phyloP scores from a whole-genome alignment of 2,888 invertebrate species.

The Euplexia lucipara region DNA sequence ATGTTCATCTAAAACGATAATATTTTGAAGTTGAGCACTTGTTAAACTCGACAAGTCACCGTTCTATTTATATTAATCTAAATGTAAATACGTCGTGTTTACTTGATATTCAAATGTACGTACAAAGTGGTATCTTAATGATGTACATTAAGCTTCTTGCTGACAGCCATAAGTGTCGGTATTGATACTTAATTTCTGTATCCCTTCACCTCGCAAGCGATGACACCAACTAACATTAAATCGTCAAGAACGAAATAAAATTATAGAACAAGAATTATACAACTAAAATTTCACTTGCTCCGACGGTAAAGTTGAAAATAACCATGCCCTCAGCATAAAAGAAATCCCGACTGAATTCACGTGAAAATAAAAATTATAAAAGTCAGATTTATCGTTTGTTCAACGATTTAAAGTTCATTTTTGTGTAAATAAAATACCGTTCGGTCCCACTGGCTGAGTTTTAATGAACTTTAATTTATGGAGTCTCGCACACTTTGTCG shows the following conservation, averaged over 20 bases:
- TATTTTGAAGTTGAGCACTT: conserved; percentile 24
- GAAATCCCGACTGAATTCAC: conserved; percentile 75
- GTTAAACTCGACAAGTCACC: conserved; percentile 47
- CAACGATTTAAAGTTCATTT: conserved; percentile 76
- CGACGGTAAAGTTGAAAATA: conserved; percentile 77
- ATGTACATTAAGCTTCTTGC: conserved; percentile 68
- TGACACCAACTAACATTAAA: conserved; percentile 62
- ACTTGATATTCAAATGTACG: conserved; percentile 47
- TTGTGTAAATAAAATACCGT: conserved; percentile 73
- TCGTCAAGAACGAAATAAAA: conserved; percentile 65
- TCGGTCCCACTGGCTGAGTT: conserved; percentile 75
- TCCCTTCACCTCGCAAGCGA: conserved; percentile 61
- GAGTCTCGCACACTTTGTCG: conserved; percentile 81
- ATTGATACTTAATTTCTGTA: conserved; percentile 69
- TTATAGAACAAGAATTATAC: conserved; percentile 51
- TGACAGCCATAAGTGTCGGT: conserved; percentile 70
- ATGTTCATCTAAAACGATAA: conserved; percentile 35
- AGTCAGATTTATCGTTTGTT: conserved; percentile 67
- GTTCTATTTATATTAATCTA: conserved; percentile 56
- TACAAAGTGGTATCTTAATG: conserved; percentile 67
- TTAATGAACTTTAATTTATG: conserved; percentile 88
- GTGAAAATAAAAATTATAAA: conserved; percentile 73
- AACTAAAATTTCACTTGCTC: conserved; percentile 71
- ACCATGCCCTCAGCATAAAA: conserved; percentile 71
- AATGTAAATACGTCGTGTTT: conserved; percentile 58